These are phyloP conservation scores for Enchytraeus crypticus DNA, from an alignment of 2,888 invertebrate species.

Conservation along the genomic window DNA sequence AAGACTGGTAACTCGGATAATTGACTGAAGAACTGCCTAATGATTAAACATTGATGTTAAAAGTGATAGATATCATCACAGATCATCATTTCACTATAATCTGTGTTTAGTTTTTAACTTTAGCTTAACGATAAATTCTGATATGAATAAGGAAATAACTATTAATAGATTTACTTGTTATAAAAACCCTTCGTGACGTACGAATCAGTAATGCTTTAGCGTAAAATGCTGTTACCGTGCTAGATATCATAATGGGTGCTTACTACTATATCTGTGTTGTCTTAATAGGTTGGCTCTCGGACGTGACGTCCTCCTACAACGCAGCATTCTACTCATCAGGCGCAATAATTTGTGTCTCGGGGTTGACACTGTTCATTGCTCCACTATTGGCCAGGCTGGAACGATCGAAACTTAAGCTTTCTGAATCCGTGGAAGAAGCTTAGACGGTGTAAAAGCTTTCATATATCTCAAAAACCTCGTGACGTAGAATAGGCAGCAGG, in stretches of 20 bases:
- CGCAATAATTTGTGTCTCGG: constrained; percentile 21
- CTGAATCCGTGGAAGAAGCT: too few species aligned
- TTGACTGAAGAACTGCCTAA: too few species aligned
- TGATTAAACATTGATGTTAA: too few species aligned
- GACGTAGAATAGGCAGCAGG: too few species aligned
- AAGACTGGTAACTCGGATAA: too few species aligned
- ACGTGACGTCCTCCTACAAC: constrained; percentile 22
- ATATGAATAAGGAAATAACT: neutral
- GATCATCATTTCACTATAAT: too few species aligned
- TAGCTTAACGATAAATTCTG: neutral
- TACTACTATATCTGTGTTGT: neutral
- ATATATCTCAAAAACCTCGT: too few species aligned
- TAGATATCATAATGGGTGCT: neutral
- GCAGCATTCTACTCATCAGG: constrained; percentile 23
- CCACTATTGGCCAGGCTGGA: constrained; percentile 17
- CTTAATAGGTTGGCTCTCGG: constrained; percentile 24
- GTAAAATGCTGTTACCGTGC: neutral
- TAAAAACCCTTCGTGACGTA: neutral
- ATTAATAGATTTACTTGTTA: neutral
- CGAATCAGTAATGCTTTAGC: neutral
- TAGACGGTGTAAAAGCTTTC: too few species aligned
- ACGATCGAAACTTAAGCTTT: neutral
- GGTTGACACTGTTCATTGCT: constrained; percentile 23
- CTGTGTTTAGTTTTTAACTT: too few species aligned
- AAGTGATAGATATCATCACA: too few species aligned